phyloP scores from a whole-genome alignment of 2,888 invertebrate species.

The Limnephilus rhombicus region DNA sequence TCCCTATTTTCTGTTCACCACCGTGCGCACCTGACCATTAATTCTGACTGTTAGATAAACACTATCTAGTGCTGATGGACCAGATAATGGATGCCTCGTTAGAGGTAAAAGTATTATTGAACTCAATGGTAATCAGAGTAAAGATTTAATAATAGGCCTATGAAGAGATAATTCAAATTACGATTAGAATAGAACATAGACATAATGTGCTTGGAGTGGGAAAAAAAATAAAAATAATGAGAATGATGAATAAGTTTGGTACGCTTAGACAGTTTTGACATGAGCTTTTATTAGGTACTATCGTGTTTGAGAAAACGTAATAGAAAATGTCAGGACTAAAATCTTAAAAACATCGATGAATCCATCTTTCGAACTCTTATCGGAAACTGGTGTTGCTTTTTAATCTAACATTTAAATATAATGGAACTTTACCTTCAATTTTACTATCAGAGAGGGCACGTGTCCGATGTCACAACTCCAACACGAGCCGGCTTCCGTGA shows the following conservation, averaged over 20 bases:
- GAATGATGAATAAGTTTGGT: no score
- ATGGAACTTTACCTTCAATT: neutral
- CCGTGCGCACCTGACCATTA: neutral
- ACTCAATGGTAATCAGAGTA: neutral
- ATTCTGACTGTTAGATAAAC: neutral
- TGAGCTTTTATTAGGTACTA: no score
- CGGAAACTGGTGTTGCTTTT: neutral
- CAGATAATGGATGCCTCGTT: constrained; percentile 1
- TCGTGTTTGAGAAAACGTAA: no score
- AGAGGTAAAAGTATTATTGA: neutral
- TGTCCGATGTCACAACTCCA: constrained; percentile 15
- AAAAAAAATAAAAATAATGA: no score
- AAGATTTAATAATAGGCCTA: neutral
- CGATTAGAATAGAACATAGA: neutral
- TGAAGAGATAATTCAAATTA: neutral
- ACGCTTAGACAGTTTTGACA: no score
- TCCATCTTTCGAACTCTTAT: neutral
- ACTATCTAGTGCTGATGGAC: neutral
- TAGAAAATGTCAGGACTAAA: no score
- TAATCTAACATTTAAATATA: neutral
- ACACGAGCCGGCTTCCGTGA: constrained; percentile 19
- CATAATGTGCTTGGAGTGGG: no score
- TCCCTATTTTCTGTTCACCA: neutral
- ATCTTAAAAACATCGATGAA: neutral
- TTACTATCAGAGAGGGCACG: neutral